These are phyloP conservation scores for Gasteruption jaculator DNA, from an alignment of 2,888 invertebrate species.

Conservation along the genomic window DNA sequence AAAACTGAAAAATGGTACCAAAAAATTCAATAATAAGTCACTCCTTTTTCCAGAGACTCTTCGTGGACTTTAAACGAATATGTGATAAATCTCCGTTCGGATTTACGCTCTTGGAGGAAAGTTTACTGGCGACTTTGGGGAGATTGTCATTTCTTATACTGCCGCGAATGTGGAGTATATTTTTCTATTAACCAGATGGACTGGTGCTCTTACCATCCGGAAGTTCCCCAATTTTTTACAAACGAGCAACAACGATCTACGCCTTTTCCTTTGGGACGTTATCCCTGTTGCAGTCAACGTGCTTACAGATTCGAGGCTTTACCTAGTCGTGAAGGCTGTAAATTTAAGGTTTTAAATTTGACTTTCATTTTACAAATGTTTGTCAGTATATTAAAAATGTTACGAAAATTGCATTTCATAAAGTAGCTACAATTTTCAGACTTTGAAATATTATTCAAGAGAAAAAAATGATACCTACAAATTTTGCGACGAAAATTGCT, in stretches of 20 bases:
- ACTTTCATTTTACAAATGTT: conserved; percentile 4
- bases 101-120: conserved; percentile 81
- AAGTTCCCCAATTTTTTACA: conserved; percentile 70
- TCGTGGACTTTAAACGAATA: conserved; percentile 80
- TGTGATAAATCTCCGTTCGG: conserved; percentile 69
- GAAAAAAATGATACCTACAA: no score
- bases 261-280: conserved; percentile 68
- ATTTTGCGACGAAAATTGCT: no score
- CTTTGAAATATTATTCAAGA: background rate
- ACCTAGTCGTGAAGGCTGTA: conserved; percentile 58
- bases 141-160: conserved; percentile 80
- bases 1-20: no score
- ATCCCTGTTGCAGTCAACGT: conserved; percentile 84
- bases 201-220: conserved; percentile 81
- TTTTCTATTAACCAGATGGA: conserved; percentile 75
- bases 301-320: conserved; percentile 77
- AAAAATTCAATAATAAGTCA: no score
- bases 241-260: conserved; percentile 64
- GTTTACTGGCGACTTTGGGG: conserved; percentile 96
- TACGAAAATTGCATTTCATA: conserved; percentile 1
- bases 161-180: conserved; percentile 72
- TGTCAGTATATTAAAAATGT: no score
- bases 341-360: conserved; percentile 37
- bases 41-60: conserved; percentile 58
- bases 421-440: background rate